Evolutionary conservation across 2,113 vertebrate species (phyloP).

Genomic region (Lophura nycthemera): DNA sequence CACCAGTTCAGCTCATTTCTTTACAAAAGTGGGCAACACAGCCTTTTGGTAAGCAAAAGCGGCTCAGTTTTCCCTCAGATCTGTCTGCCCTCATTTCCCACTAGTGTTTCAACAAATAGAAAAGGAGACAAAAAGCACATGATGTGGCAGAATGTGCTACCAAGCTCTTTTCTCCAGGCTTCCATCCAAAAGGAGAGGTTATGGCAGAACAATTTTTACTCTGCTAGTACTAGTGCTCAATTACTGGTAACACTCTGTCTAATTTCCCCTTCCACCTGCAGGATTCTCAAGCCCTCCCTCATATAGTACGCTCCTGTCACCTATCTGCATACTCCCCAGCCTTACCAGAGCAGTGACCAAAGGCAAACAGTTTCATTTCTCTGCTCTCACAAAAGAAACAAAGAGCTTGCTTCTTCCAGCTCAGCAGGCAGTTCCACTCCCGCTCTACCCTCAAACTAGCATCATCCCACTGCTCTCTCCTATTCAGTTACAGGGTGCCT

Average conservation of each 20-base stretch:
- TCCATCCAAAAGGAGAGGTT: background rate
- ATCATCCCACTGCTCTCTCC: background rate
- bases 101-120: background rate
- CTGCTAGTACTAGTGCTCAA: fast-evolving
- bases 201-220: background rate
- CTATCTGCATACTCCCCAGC: background rate
- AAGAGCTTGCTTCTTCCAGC: background rate
- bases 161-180: constrained; percentile 16
- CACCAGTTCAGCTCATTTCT: background rate
- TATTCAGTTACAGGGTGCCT: background rate
- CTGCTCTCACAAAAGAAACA: background rate
- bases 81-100: constrained; percentile 24
- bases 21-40: background rate
- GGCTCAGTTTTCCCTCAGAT: background rate
- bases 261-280: background rate
- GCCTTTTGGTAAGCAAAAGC: background rate
- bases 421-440: background rate
- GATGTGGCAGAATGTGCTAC: background rate
- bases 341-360: background rate
- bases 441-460: background rate
- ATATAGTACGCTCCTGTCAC: fast-evolving
- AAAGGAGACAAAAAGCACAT: constrained; percentile 4
- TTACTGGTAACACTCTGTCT: background rate
- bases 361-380: background rate
- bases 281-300: background rate